phyloP scores from a whole-genome alignment of 2,113 vertebrate species.

The Saccopteryx leptura region DNA sequence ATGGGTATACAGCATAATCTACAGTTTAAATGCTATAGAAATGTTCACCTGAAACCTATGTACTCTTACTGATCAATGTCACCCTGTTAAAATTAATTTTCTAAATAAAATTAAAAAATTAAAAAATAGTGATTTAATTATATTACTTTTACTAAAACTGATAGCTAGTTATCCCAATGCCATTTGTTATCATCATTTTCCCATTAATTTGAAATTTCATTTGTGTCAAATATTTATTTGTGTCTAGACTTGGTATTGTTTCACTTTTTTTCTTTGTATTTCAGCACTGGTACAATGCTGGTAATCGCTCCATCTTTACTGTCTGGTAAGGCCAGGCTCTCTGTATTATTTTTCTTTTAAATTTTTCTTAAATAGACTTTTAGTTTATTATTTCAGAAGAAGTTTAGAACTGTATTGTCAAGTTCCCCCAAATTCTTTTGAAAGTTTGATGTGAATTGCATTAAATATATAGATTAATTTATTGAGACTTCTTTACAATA shows the following conservation, averaged over 20 bases:
- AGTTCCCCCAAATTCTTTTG: slow-evolving; percentile 7
- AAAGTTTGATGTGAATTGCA: neutral
- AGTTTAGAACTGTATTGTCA: slow-evolving; percentile 42
- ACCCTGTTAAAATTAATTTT: too few relatives aligned
- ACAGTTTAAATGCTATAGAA: too few relatives aligned
- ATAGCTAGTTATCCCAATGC: neutral
- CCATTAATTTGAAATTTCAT: neutral
- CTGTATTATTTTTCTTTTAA: slow-evolving; percentile 1
- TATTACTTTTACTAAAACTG: neutral
- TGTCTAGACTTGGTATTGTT: neutral
- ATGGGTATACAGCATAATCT: too few relatives aligned
- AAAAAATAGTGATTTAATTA: neutral
- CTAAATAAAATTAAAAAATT: too few relatives aligned
- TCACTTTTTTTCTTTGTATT: neutral
- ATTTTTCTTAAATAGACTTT: slow-evolving; percentile 30
- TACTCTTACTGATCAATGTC: too few relatives aligned
- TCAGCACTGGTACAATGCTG: neutral
- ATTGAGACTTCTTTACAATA: slow-evolving; percentile 20
- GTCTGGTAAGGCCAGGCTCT: neutral
- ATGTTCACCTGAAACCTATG: too few relatives aligned
- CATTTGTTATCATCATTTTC: neutral
- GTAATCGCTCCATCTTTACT: neutral
- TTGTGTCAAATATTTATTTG: neutral
- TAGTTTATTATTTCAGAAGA: slow-evolving; percentile 36
- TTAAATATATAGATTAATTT: slow-evolving; percentile 32